Base-by-base conservation (phyloP, 2,113 vertebrate genomes). In the Periophthalmus modestus region DNA sequence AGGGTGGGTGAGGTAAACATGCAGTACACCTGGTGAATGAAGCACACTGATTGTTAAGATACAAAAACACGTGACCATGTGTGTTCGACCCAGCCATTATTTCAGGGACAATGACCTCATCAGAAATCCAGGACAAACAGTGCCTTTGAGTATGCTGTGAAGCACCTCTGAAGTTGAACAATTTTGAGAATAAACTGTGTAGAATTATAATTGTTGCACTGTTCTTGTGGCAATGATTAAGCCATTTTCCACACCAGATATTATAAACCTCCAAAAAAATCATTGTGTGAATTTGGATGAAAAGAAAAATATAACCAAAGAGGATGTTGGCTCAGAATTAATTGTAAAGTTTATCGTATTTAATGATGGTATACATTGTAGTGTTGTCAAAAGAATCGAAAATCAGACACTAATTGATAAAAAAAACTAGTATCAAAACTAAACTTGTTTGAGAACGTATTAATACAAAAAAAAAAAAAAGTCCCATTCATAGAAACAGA, bases 1-100 rank as follows among this genome's bases (percentile, higher is more conserved):
- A 18, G 43, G 82, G 80, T 80, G 69, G 78, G 75, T 87, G 85
- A 87, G 61, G 74, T 66, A 82, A 80, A 39, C 88, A 89, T 91
- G 90, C 90, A 92, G 69, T 67, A 89, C 75, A 89, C 82, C 85
- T 89, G 83, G 75, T 89, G 77, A 87, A 88, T 34, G 87, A 80
- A 88, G 77, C 81, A 87, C 52, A 73, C 23, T 48, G 80, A 82
- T 55, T 73, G 86, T 88, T 88, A 80, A 59, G 57, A 57, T 59
- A 28, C 23, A 59, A 59, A 52, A 83, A 66, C 83, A 54, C 52
- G 48, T 82, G 70, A 75, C 67, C 39, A 43, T 10, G 28, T 28
- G 23, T 85, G 72, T 80, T 84, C 50, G 87, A 85, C 78, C 82
- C 78, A 85, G 74, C 74, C 71, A 74, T 59, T 73, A 69, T 79